Conservation (phyloP, 2,888 invertebrate genomes). For the Aradus depressus region DNA sequence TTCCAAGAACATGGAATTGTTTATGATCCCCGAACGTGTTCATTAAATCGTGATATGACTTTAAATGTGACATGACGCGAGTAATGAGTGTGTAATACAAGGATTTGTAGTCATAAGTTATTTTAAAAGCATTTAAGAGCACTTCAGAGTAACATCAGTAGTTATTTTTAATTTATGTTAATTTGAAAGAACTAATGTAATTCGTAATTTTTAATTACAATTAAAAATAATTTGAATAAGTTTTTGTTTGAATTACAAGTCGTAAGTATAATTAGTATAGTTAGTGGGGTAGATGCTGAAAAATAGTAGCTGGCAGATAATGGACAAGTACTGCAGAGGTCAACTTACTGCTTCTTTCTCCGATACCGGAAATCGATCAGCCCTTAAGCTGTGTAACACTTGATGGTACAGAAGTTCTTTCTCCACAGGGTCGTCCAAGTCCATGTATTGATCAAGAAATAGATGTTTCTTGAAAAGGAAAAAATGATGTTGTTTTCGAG, state of each 20-base stretch:
- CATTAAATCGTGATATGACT: too few species aligned
- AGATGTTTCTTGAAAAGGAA: constrained; percentile 73
- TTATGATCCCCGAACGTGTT: too few species aligned
- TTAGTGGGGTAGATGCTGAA: too few species aligned
- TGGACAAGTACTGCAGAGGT: background rate
- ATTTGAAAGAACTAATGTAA: background rate
- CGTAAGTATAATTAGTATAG: background rate
- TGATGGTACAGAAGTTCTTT: constrained; percentile 91
- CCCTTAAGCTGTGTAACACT: constrained; percentile 76
- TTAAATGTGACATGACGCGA: too few species aligned
- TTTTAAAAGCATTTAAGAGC: too few species aligned
- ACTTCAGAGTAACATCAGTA: too few species aligned
- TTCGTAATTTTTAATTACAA: background rate
- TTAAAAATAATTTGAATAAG: background rate
- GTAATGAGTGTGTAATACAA: too few species aligned
- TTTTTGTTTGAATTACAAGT: too few species aligned
- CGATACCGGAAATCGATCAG: constrained; percentile 83
- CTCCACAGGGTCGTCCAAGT: constrained; percentile 74
- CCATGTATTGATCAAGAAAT: constrained; percentile 63
- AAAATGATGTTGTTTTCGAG: constrained; percentile 42
- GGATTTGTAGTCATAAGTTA: too few species aligned
- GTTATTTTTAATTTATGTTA: too few species aligned
- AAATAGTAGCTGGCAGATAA: background rate
- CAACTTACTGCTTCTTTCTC: constrained; percentile 82
- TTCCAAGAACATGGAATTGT: too few species aligned